phyloP scores from a whole-genome alignment of 2,888 invertebrate genomes.

The Tethea ocularis region DNA sequence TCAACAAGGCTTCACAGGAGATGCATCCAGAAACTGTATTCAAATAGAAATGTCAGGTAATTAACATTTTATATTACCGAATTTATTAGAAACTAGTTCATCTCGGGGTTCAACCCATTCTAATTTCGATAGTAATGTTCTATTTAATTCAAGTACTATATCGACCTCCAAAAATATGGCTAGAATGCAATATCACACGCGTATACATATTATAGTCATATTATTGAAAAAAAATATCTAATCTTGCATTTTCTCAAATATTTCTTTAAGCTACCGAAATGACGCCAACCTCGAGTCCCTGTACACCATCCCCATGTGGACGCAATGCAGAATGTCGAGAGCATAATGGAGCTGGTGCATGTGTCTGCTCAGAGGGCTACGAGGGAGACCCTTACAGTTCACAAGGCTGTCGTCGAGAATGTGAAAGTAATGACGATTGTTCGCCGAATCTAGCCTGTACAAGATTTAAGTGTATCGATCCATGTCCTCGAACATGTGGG shows the following conservation, averaged over 20 bases:
- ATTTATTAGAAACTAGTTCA: too few relatives aligned
- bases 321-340: constrained; percentile 93
- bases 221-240: too few relatives aligned
- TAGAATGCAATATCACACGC: too few relatives aligned
- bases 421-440: constrained; percentile 91
- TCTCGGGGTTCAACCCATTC: background rate
- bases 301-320: constrained; percentile 93
- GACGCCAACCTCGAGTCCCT: constrained; percentile 88
- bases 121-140: too few relatives aligned
- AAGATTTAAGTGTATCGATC: constrained; percentile 92
- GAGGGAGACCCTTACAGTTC: constrained; percentile 92
- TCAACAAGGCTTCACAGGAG: constrained; percentile 91
- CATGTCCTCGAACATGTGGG: constrained; percentile 93
- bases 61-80: constrained; percentile 23
- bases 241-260: constrained; percentile 19
- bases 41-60: constrained; percentile 79
- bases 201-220: too few relatives aligned
- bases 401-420: constrained; percentile 89
- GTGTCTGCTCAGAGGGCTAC: constrained; percentile 90
- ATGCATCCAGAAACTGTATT: constrained; percentile 87
- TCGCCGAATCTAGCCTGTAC: constrained; percentile 89
- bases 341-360: constrained; percentile 93
- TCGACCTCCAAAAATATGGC: too few relatives aligned
- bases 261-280: constrained; percentile 83
- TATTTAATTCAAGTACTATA: too few relatives aligned